A percentile compares a stretch with the other conserved stretches of the same genome.
Evolutionary conservation across 2,113 vertebrate species (phyloP).

Genomic region (Oryzias melastigma): DNA sequence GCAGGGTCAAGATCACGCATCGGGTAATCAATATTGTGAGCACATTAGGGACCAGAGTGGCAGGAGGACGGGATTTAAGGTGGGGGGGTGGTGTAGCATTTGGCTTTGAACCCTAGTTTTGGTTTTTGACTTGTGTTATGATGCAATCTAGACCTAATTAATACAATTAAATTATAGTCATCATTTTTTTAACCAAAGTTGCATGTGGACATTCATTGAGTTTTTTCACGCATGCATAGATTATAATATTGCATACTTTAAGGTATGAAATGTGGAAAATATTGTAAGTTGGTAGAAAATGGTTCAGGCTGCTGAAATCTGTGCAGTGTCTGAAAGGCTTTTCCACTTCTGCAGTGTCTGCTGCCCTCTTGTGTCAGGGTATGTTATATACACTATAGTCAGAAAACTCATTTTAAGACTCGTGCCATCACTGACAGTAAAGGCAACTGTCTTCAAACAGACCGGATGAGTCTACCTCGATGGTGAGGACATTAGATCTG

Average conservation of each 20-base stretch:
- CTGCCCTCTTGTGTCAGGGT: constrained; percentile 62
- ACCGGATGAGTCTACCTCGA: constrained; percentile 8
- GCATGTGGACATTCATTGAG: too few species aligned
- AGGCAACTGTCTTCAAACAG: constrained; percentile 1
- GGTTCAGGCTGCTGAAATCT: constrained; percentile 18
- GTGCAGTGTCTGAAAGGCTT: neutral
- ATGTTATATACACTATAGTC: neutral
- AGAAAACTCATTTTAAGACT: neutral
- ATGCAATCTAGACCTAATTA: constrained; percentile 21
- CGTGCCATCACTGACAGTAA: neutral
- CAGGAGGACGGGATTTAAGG: constrained; percentile 30
- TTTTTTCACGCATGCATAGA: too few species aligned
- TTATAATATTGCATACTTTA: too few species aligned
- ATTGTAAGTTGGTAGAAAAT: constrained; percentile 10
- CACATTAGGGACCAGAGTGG: constrained; percentile 38
- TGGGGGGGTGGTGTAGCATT: neutral
- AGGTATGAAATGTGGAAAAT: neutral
- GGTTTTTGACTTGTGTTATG: constrained; percentile 6
- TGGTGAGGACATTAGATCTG: constrained; percentile 20
- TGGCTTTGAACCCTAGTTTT: neutral
- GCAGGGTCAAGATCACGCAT: constrained; percentile 9
- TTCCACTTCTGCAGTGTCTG: constrained; percentile 31
- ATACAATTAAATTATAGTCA: constrained; percentile 2
- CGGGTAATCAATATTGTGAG: constrained; percentile 47
- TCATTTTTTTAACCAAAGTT: too few species aligned